Evolutionary conservation across 2,797 vertebrate genomes (phyloP), one percentile per base, ranked within the genome.

Genomic region (Netta rufina): DNA sequence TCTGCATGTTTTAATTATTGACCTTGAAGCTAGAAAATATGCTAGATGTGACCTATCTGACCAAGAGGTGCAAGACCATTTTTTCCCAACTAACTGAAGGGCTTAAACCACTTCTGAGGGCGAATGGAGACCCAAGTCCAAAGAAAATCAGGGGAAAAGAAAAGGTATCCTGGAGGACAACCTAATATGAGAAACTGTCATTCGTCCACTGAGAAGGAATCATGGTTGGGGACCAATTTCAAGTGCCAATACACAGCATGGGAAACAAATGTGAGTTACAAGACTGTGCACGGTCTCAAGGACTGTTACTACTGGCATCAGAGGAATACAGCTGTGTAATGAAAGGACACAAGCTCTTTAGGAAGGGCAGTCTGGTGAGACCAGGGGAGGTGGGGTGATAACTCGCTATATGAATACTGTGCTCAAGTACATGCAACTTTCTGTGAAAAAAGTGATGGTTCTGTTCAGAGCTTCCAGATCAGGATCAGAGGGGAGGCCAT

Each of bases 261-360:
- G 16, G 19, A 80, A 53, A 41, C 13, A 51, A 57, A 32, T 18
- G 72, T 21, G 18, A 79, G 24, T 24, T 30, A 47, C 28, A 89
- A 73, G 36, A 22, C 67, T 22, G 8, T 32, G 28, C 11, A 2
- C 4, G 27, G 33, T 7, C 0, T 0, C 70, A 49, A 0, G n/a
- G 30, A 9, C 62, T 36, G 47, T 14, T 36, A 5, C 70, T 87
- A 62, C 78, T 84, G 53, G 33, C 22, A 60, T 56, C 20, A 67
- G 13, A 67, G 8, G 21, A 13, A 16, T 27, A 32, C 0, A 1
- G 22, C 10, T 5, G 14, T 67, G 7, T 54, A 47, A n/a, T 14
- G 22, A 45, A 78, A 75, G 51, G 65, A 39, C 24, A 51, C 6
- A 30, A 10, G 20, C 5, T 45, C 8, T 24, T 6, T 14, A 47